phyloP scores from a whole-genome alignment of 2,113 vertebrate genomes.

The Gallinago media region DNA sequence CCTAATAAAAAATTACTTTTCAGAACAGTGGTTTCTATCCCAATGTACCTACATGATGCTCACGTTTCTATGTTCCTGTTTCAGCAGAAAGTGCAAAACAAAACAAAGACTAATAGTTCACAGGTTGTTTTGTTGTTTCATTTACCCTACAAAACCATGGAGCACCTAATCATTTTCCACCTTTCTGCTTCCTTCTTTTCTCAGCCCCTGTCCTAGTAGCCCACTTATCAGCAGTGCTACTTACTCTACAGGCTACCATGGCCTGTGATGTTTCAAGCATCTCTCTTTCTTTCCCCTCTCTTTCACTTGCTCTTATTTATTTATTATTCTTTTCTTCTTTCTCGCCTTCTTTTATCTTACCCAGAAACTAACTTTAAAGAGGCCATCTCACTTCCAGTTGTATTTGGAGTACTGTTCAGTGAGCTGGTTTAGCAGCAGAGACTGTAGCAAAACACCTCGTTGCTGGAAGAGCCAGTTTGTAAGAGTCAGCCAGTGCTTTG shows the following conservation, averaged over 20 bases:
- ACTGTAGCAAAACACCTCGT: neutral
- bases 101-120: neutral
- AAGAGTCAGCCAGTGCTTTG: neutral
- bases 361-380: neutral
- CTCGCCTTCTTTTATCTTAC: neutral
- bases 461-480: neutral
- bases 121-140: neutral
- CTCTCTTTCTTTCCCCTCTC: neutral
- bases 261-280: neutral
- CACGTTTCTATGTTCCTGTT: neutral
- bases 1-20: neutral
- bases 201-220: neutral
- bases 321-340: neutral
- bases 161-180: neutral
- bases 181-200: neutral
- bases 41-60: neutral
- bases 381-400: neutral
- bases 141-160: neutral
- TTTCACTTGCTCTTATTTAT: neutral
- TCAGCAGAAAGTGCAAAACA: neutral
- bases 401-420: neutral
- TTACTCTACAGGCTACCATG: rapidly evolving
- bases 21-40: neutral
- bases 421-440: neutral
- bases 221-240: neutral